Evolutionary conservation across 2,113 vertebrate genomes (phyloP).

Genomic region (Cyprinodon tularosa): DNA sequence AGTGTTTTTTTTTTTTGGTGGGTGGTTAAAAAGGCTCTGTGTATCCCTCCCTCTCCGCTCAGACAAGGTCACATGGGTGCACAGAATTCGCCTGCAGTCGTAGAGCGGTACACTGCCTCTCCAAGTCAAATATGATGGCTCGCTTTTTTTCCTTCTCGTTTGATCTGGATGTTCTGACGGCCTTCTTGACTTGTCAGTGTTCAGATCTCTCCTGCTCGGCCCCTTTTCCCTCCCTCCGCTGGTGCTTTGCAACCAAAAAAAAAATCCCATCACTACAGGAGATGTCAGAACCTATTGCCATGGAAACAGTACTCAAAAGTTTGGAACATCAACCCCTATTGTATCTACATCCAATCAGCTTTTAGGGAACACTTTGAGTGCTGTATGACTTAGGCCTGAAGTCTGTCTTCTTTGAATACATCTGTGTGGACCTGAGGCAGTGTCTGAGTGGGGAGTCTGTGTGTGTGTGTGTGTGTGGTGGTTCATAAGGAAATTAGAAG

Average conservation of each 20-base stretch:
- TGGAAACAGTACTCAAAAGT: conserved; percentile 80
- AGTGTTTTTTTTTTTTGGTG: conserved; percentile 30
- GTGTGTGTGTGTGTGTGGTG: conserved; percentile 10
- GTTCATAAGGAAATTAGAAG: conserved; percentile 7
- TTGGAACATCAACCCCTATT: conserved; percentile 67
- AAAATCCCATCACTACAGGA: conserved; percentile 58
- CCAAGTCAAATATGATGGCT: conserved; percentile 7
- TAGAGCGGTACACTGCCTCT: neutral
- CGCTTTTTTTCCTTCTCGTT: neutral
- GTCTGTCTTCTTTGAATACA: conserved; percentile 26
- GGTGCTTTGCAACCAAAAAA: conserved; percentile 45
- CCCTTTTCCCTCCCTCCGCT: neutral
- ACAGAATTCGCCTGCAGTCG: conserved; percentile 36
- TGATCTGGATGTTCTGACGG: conserved; percentile 39
- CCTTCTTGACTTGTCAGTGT: conserved; percentile 19
- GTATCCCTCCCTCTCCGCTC: conserved; percentile 14
- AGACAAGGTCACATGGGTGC: conserved; percentile 46
- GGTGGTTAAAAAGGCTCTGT: conserved; percentile 29
- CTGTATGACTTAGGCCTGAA: conserved; percentile 47
- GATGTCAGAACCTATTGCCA: conserved; percentile 77
- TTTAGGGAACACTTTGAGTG: conserved; percentile 51
- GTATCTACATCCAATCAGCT: conserved; percentile 71
- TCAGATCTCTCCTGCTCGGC: conserved; percentile 28
- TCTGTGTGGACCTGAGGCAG: conserved; percentile 28
- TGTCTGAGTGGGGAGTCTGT: conserved; percentile 10